phyloP scores from a whole-genome alignment of 2,888 invertebrate species.

The Cataglyphis altisquamis region DNA sequence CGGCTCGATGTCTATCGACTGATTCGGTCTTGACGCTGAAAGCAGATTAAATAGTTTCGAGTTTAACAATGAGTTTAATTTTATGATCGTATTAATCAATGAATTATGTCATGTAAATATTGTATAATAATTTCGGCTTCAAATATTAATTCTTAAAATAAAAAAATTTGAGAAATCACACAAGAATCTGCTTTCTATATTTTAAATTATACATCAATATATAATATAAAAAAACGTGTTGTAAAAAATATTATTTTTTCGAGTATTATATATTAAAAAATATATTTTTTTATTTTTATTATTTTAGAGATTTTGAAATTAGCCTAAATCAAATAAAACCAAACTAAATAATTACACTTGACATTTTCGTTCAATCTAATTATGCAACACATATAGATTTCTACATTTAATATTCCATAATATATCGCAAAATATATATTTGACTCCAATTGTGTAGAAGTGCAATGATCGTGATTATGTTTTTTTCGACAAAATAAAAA shows the following conservation, averaged over 20 bases:
- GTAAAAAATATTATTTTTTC: no score
- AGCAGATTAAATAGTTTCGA: constrained; percentile 16
- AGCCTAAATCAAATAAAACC: background rate
- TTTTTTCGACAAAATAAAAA: background rate
- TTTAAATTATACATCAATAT: background rate
- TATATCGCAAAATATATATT: background rate
- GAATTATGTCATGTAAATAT: background rate
- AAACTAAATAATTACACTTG: background rate
- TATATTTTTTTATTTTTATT: background rate
- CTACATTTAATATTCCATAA: background rate
- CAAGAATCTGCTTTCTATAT: background rate
- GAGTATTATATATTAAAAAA: background rate
- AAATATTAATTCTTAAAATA: background rate
- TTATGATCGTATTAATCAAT: background rate
- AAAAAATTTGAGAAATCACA: background rate
- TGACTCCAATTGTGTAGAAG: background rate
- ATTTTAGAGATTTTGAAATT: background rate
- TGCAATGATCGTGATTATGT: background rate
- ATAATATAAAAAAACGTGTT: background rate
- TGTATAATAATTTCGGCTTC: background rate
- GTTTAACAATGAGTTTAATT: background rate
- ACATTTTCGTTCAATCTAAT: background rate
- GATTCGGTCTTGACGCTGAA: constrained; percentile 61
- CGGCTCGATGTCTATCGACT: constrained; percentile 80
- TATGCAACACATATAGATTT: background rate